Evolutionary conservation across 2,888 invertebrate species (phyloP), one percentile per base, ranked within the genome.

Genomic region (Bellardia bayeri): DNA sequence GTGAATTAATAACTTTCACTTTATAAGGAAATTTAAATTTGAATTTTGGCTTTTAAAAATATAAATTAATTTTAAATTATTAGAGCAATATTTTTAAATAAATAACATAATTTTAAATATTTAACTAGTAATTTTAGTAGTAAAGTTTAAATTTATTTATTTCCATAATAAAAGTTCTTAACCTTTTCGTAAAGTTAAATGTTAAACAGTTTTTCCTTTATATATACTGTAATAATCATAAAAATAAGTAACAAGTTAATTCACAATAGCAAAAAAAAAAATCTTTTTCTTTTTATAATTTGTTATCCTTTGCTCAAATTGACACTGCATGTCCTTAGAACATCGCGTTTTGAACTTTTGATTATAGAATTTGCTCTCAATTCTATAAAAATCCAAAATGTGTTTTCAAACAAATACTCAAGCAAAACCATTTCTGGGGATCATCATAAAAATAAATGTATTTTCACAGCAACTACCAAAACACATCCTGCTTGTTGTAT

Each of bases 361-460:
- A 56, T 23, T 23, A 1, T 56, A 56, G 23, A 23, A 23, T 23
- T 9, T 56, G 8, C 2, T 23, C 23, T 23, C 23, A 23, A 23
- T 23, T 23, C 23, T 23, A 23, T 23, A 23, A 23, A 23, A 23
- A 23, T 23, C 1, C 23, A 23, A 23, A 23, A 56, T 45, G 23
- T 66, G 30, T 30, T n/a, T n/a, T 6, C 14, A 40, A 61, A 68
- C 37, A 68, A 45, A 75, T 40, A 40, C 54, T 3, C 14, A 51
- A 61, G 66, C 37, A 68, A 45, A 75, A 51, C 49, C 63, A 81
- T 85, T 81, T 66, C 40, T 78, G 37, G 85, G 78, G 85, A 85
- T 85, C 75, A 81, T 45, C 69, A 85, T 85, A 85, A 85, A 85
- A 81, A 66, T 71, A 71, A 85, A 85, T 85, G 80, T 69, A 63